Percentiles rank a stretch among this genome's conserved stretches.
Conservation (phyloP, 2,888 invertebrate species). For the Barypeithes pellucidus region DNA sequence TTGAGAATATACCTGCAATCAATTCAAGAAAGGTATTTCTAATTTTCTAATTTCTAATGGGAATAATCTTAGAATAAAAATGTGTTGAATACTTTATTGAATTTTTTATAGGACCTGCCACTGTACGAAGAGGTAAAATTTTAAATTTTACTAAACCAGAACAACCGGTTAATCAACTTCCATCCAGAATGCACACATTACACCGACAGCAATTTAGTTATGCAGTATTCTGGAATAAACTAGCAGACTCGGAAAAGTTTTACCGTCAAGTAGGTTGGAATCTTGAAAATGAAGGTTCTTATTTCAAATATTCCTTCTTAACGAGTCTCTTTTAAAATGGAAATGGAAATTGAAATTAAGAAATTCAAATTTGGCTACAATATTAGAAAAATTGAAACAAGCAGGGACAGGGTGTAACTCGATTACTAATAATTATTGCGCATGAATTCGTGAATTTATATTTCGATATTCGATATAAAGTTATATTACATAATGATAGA, state of each 20-base stretch:
- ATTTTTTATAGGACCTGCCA: constrained; percentile 9
- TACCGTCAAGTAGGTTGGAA: constrained; percentile 43
- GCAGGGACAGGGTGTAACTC: no score
- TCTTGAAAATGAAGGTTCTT: constrained; percentile 44
- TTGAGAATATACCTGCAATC: no score
- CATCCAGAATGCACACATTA: constrained; percentile 60
- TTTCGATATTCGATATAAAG: no score
- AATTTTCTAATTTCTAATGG: background rate
- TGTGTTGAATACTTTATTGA: background rate
- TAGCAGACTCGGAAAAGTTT: constrained; percentile 55
- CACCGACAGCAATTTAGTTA: constrained; percentile 60
- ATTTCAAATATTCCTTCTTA: constrained; percentile 46
- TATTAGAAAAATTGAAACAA: background rate
- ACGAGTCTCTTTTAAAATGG: constrained; percentile 48
- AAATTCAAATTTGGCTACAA: constrained; percentile 30
- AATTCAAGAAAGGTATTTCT: no score
- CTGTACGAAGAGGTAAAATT: constrained; percentile 27
- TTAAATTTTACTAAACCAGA: constrained; percentile 34
- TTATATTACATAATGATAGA: no score
- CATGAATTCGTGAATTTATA: no score
- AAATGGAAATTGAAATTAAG: constrained; percentile 47
- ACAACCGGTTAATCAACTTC: constrained; percentile 59
- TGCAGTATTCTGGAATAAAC: constrained; percentile 60
- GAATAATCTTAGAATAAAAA: background rate
- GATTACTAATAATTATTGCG: no score